Conservation (phyloP, 2,888 invertebrate species). For the Rhagonycha lutea region DNA sequence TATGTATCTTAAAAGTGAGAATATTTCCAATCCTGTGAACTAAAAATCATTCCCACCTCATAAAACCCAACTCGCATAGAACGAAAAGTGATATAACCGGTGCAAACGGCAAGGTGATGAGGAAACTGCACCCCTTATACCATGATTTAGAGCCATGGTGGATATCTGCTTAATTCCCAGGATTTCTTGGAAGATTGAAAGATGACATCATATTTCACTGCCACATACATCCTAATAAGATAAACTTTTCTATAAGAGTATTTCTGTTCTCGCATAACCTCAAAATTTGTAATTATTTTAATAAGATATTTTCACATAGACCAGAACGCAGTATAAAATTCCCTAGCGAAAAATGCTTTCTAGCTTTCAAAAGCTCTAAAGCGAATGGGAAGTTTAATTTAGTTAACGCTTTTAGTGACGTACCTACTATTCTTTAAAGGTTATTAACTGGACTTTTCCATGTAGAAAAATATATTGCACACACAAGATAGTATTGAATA, state of each 20-base stretch:
- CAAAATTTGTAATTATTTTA: neutral
- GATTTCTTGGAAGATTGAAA: conserved; percentile 41
- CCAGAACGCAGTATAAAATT: too few relatives aligned
- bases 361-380: neutral
- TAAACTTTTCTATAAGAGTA: neutral
- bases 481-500: too few relatives aligned
- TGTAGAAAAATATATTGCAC: too few relatives aligned
- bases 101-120: conserved; percentile 30
- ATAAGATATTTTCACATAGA: too few relatives aligned
- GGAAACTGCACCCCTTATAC: conserved; percentile 32
- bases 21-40: conserved; percentile 31
- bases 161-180: conserved; percentile 47
- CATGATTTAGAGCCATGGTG: conserved; percentile 45
- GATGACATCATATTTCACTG: conserved; percentile 15
- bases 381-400: neutral
- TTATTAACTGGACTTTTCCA: too few relatives aligned
- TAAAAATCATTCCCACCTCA: conserved; percentile 38
- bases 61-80: conserved; percentile 33
- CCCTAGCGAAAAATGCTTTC: neutral
- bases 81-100: conserved; percentile 21
- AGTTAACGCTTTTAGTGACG: neutral
- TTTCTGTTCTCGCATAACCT: neutral
- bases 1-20: conserved; percentile 12
- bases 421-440: neutral
- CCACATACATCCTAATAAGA: conserved; percentile 6